Conservation (phyloP, 1,140 invertebrate genomes). For the Andricus grossulariae region DNA sequence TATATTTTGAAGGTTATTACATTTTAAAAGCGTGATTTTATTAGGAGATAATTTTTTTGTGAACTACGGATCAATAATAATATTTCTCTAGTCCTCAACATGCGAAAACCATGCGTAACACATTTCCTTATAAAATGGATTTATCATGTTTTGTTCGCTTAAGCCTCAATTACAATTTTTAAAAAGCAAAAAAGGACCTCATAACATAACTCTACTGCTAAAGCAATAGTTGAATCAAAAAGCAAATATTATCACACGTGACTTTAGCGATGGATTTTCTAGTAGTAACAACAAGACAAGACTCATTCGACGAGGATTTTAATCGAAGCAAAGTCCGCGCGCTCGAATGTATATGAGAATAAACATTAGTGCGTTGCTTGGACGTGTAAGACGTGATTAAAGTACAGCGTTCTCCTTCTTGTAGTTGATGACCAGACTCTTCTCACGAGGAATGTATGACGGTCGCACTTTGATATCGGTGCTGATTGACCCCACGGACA, state of each 20-base stretch:
- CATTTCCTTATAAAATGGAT: no score
- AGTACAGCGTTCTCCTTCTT: conserved; percentile 29
- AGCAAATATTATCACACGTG: conserved; percentile 26
- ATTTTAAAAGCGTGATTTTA: no score
- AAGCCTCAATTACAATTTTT: no score
- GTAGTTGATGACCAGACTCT: conserved; percentile 33
- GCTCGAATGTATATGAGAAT: conserved; percentile 13
- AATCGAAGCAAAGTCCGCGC: conserved; percentile 25
- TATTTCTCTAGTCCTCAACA: no score
- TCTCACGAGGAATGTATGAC: conserved; percentile 39
- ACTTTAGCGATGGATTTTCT: conserved; percentile 6
- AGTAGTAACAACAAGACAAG: conserved; percentile 9
- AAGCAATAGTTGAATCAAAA: not conserved
- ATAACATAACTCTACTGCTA: no score
- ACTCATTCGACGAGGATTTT: conserved; percentile 23
- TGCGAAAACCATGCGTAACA: no score
- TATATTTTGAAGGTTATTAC: no score
- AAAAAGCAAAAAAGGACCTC: no score
- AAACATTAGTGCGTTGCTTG: conserved; percentile 17
- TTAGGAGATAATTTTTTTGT: no score
- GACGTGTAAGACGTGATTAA: conserved; percentile 14
- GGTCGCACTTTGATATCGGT: conserved; percentile 48
- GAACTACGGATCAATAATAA: no score
- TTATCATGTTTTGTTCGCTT: no score
- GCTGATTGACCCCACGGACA: conserved; percentile 48